Percentiles rank a stretch among this genome's conserved stretches.
phyloP scores from a whole-genome alignment of 2,888 invertebrate species.

The Limenitis camilla region DNA sequence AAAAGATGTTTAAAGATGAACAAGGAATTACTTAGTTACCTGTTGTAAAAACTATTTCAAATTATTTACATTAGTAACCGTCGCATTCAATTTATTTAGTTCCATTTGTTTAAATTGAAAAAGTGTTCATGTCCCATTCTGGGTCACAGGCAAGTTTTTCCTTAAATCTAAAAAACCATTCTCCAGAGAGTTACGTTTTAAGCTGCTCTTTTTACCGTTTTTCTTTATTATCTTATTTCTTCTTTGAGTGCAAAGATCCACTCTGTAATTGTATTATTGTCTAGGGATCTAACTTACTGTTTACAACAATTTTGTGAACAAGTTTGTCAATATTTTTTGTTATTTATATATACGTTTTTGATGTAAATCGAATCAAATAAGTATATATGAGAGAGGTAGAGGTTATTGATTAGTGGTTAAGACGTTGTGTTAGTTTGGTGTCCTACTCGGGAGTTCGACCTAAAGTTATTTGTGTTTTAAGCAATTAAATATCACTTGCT shows the following conservation, averaged over 20 bases:
- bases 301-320: neutral
- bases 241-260: slow-evolving; percentile 11
- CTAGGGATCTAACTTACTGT: slow-evolving; percentile 7
- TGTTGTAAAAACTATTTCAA: too few species aligned
- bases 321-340: neutral
- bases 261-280: slow-evolving; percentile 26
- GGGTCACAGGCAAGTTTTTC: slow-evolving; percentile 2
- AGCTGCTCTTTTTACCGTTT: slow-evolving; percentile 2
- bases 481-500: too few species aligned
- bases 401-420: too few species aligned
- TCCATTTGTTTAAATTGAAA: slow-evolving; percentile 3
- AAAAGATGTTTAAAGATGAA: too few species aligned
- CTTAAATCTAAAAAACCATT: slow-evolving; percentile 2
- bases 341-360: neutral
- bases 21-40: neutral
- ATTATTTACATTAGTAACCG: too few species aligned
- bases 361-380: too few species aligned
- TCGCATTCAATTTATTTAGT: slow-evolving; percentile 1
- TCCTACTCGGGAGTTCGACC: too few species aligned
- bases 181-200: slow-evolving; percentile 7
- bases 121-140: neutral
- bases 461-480: too few species aligned
- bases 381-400: too few species aligned
- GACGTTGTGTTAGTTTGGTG: too few species aligned
- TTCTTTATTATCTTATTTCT: slow-evolving; percentile 3